phyloP scores from a whole-genome alignment of 2,113 vertebrate genomes.

The Acinonyx jubatus region DNA sequence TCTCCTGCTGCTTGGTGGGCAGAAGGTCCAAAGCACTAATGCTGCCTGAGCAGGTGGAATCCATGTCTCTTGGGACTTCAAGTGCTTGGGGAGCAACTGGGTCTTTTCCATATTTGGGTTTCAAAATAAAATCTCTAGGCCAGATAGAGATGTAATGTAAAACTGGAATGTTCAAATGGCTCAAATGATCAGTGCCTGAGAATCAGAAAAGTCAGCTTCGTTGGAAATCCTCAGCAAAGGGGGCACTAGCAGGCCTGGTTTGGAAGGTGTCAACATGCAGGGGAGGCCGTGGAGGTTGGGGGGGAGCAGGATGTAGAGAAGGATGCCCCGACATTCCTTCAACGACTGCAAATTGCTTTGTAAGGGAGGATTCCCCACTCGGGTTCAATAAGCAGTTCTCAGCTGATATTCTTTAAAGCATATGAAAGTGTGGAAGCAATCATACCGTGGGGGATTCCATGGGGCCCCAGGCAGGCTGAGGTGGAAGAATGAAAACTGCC shows the following conservation, averaged over 20 bases:
- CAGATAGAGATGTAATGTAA: not conserved
- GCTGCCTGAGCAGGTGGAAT: not conserved
- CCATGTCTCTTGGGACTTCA: not conserved
- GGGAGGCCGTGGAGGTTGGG: not conserved
- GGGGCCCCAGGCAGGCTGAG: not conserved
- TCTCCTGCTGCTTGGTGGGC: not conserved
- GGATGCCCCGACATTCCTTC: not conserved
- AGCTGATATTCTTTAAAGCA: conserved; percentile 41
- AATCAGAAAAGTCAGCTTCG: not conserved
- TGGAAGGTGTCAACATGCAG: not conserved
- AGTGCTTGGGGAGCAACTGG: not conserved
- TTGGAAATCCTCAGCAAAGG: not conserved
- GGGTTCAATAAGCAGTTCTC: conserved; percentile 10
- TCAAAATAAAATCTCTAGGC: not conserved
- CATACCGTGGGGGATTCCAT: not conserved
- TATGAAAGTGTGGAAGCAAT: conserved; percentile 68
- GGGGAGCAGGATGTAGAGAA: not conserved
- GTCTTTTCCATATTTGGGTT: not conserved
- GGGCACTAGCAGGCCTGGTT: not conserved
- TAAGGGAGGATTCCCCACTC: not conserved
- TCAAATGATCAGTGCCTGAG: not conserved
- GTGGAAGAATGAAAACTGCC: conserved; percentile 15
- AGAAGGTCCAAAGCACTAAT: not conserved
- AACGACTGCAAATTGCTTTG: conserved; percentile 3
- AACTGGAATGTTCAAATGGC: not conserved